These are phyloP conservation scores for Axea sp. DNA, from an alignment of 2,888 invertebrate species.

Conservation along the genomic window DNA sequence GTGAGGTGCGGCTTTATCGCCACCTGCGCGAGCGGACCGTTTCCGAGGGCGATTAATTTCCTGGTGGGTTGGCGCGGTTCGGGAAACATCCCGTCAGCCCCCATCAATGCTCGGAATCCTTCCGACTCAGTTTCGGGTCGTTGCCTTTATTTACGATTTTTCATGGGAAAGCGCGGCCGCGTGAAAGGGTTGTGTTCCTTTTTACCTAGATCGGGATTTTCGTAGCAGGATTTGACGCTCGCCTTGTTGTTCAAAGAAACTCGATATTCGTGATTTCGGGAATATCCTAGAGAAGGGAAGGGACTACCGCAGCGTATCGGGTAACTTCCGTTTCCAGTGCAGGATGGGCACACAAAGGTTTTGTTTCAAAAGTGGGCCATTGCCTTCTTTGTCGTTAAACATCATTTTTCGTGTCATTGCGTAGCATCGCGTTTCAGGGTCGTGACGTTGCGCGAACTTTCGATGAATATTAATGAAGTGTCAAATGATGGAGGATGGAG, in stretches of 20 bases:
- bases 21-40: too few relatives aligned
- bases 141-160: conserved; percentile 7
- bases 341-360: conserved; percentile 14
- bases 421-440: too few relatives aligned
- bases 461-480: too few relatives aligned
- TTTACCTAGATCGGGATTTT: conserved; percentile 30
- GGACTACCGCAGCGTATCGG: conserved; percentile 29
- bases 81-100: conserved; percentile 37
- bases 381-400: too few relatives aligned
- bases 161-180: conserved; percentile 33
- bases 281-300: conserved; percentile 32
- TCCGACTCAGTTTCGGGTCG: too few relatives aligned
- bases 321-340: conserved; percentile 41
- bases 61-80: too few relatives aligned
- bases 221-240: not conserved
- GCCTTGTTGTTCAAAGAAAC: conserved; percentile 36
- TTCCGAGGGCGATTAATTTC: too few relatives aligned
- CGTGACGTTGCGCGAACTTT: too few relatives aligned
- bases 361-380: not conserved
- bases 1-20: too few relatives aligned
- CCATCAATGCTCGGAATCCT: conserved; percentile 7
- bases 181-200: conserved; percentile 32
- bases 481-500: too few relatives aligned
- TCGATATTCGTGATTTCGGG: conserved; percentile 48
- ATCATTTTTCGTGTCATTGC: too few relatives aligned